Conservation (phyloP, 2,797 vertebrate genomes). For the Xenopus petersii region DNA sequence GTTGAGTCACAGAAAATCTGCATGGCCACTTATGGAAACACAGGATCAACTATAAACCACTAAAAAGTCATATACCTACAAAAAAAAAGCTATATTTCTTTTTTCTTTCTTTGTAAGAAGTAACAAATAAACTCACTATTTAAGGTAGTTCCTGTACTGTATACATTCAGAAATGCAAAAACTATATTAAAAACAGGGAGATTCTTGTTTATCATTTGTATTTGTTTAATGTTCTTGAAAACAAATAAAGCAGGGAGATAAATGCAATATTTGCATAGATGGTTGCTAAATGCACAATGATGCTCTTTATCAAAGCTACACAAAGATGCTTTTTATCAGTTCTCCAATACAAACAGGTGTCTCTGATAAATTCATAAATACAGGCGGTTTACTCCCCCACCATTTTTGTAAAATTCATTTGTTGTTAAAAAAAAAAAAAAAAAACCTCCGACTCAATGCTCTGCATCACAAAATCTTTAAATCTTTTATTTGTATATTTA, state of each 20-base stretch:
- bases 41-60: no score
- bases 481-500: conserved; percentile 55
- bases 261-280: background rate
- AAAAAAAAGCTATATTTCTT: no score
- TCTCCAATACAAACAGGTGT: conserved; percentile 30
- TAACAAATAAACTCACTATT: background rate
- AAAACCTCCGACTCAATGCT: conserved; percentile 21
- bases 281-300: background rate
- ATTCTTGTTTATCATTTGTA: background rate
- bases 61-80: no score
- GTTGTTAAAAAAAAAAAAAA: conserved; percentile 10
- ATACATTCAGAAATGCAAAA: background rate
- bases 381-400: conserved; percentile 15
- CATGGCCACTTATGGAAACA: no score
- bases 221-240: no score
- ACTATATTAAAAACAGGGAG: background rate
- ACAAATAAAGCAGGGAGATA: background rate
- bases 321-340: background rate
- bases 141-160: background rate
- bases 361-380: conserved; percentile 18
- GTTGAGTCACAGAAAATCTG: no score
- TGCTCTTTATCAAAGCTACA: background rate
- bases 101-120: no score
- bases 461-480: conserved; percentile 49
- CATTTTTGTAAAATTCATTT: background rate